Conservation (phyloP, 2,888 invertebrate species). For the Reticulitermes lucifugus region DNA sequence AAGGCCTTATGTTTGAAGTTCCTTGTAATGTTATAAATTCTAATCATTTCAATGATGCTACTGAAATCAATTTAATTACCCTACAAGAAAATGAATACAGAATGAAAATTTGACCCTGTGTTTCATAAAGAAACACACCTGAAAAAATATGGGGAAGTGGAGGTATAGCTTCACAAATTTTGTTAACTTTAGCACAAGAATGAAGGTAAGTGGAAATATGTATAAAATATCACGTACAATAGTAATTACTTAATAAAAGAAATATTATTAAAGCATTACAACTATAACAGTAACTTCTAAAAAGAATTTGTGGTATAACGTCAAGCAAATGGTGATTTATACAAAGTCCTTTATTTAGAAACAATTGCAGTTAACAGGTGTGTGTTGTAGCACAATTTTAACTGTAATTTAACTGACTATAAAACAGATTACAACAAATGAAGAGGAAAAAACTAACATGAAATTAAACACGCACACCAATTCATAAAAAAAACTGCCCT, state of each 20-base stretch:
- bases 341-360: background rate
- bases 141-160: too few relatives aligned
- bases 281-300: background rate
- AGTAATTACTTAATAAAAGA: background rate
- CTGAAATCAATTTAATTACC: background rate
- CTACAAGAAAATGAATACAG: background rate
- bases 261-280: background rate
- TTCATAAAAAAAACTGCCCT: too few relatives aligned
- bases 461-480: background rate
- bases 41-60: background rate
- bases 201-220: too few relatives aligned
- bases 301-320: background rate
- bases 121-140: too few relatives aligned
- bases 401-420: background rate
- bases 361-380: background rate
- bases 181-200: too few relatives aligned
- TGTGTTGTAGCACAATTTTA: background rate
- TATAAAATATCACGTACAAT: background rate
- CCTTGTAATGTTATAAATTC: too few relatives aligned
- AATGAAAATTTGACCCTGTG: too few relatives aligned
- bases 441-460: background rate
- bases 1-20: too few relatives aligned
- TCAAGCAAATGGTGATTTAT: background rate
- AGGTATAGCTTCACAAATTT: too few relatives aligned
- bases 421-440: background rate